Conservation (phyloP, 1,140 invertebrate genomes). For the Drosophila dunni region DNA sequence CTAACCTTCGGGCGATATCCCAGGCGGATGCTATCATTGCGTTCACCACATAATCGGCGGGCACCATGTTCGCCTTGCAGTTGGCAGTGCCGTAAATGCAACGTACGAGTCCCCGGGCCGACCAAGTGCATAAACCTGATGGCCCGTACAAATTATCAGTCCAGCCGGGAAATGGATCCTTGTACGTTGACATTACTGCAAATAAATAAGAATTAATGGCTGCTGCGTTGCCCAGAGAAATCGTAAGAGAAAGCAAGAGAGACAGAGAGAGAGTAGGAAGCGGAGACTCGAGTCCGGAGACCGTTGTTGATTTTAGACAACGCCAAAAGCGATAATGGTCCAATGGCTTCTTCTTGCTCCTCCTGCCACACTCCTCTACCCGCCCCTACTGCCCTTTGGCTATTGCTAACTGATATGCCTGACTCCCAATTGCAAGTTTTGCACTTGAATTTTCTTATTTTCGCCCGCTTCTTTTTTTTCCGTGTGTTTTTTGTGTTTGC, state of each 20-base stretch:
- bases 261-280: not conserved
- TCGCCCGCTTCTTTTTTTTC: constrained; percentile 19
- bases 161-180: constrained; percentile 90
- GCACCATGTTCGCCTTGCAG: constrained; percentile 89
- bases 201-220: constrained; percentile 83
- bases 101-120: constrained; percentile 88
- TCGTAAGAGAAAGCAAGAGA: constrained; percentile 26
- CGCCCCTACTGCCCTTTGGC: constrained; percentile 14
- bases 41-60: constrained; percentile 92
- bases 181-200: constrained; percentile 89
- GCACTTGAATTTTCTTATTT: constrained; percentile 59
- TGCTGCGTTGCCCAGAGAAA: constrained; percentile 59
- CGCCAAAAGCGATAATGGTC: constrained; percentile 70
- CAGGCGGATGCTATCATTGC: constrained; percentile 90
- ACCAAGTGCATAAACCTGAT: constrained; percentile 86
- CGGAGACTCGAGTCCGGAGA: constrained; percentile 24
- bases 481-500: not conserved
- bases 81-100: constrained; percentile 87
- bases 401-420: constrained; percentile 74
- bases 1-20: constrained; percentile 86
- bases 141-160: constrained; percentile 93
- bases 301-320: constrained; percentile 75
- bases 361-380: not conserved
- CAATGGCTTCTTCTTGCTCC: constrained; percentile 5
- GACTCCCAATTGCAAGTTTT: constrained; percentile 74